Evolutionary conservation across 2,797 vertebrate genomes (phyloP).

Genomic region (Saxicola maurus): DNA sequence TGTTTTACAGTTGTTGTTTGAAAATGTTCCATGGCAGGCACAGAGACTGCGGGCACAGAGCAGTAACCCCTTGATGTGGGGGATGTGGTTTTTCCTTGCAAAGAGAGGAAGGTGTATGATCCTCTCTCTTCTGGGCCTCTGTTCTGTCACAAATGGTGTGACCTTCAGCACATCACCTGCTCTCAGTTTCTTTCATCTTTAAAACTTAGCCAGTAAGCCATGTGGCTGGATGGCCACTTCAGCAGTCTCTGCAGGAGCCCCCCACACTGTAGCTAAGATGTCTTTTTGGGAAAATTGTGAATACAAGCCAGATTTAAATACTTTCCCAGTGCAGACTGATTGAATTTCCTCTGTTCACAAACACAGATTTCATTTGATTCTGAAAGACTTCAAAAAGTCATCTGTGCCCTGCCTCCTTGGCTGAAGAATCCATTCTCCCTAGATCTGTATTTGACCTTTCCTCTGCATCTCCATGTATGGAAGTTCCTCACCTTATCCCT

Average conservation of each 20-base stretch:
- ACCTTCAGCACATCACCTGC: slow-evolving; percentile 30
- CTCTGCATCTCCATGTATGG: background rate
- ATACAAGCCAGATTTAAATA: background rate
- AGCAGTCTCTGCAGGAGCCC: background rate
- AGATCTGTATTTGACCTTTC: background rate
- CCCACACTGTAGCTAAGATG: background rate
- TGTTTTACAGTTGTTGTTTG: slow-evolving; percentile 52
- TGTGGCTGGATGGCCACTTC: background rate
- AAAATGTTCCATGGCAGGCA: slow-evolving; percentile 42
- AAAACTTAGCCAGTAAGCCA: background rate
- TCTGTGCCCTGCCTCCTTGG: background rate
- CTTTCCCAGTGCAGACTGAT: background rate
- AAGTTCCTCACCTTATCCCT: background rate
- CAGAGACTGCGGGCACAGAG: background rate
- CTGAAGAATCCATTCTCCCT: background rate
- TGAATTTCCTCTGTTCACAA: background rate
- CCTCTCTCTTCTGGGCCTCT: background rate
- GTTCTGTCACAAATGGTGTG: background rate
- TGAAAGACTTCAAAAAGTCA: background rate
- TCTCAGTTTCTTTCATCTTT: background rate
- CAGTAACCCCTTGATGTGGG: slow-evolving; percentile 32
- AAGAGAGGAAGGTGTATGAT: slow-evolving; percentile 9
- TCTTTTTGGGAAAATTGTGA: background rate
- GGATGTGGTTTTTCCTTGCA: slow-evolving; percentile 23
- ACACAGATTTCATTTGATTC: background rate